Evolutionary conservation across 2,888 invertebrate genomes (phyloP).

Genomic region (Leucozona laternaria): DNA sequence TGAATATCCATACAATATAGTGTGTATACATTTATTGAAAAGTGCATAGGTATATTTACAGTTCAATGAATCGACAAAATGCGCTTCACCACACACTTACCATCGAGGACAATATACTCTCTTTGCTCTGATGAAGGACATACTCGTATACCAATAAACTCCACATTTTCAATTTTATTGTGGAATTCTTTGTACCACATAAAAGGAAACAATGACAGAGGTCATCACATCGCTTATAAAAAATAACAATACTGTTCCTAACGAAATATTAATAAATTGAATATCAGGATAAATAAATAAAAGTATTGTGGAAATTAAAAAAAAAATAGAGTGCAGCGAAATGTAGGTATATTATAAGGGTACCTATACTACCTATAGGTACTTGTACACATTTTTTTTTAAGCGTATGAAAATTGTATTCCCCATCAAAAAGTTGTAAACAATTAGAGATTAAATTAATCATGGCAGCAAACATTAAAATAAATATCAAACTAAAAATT

Average conservation of each 20-base stretch:
- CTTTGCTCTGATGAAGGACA: slow-evolving; percentile 13
- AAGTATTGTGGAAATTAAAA: too few species aligned
- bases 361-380: too few species aligned
- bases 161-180: slow-evolving; percentile 30
- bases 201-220: not conserved
- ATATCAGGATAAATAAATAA: not conserved
- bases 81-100: slow-evolving; percentile 25
- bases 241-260: not conserved
- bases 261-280: not conserved
- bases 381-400: too few species aligned
- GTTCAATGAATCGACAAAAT: slow-evolving; percentile 52
- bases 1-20: not conserved
- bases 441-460: too few species aligned
- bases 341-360: too few species aligned
- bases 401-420: too few species aligned
- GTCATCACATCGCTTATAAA: not conserved
- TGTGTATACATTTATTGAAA: not conserved
- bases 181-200: slow-evolving; percentile 10
- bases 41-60: slow-evolving; percentile 41
- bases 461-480: too few species aligned
- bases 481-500: too few species aligned
- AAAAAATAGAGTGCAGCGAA: too few species aligned
- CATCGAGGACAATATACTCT: not conserved
- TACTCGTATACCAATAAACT: not conserved
- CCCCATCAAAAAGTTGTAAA: too few species aligned